phyloP scores from a whole-genome alignment of 92 coral and sea anemone species.

The Porites cylindrica region DNA sequence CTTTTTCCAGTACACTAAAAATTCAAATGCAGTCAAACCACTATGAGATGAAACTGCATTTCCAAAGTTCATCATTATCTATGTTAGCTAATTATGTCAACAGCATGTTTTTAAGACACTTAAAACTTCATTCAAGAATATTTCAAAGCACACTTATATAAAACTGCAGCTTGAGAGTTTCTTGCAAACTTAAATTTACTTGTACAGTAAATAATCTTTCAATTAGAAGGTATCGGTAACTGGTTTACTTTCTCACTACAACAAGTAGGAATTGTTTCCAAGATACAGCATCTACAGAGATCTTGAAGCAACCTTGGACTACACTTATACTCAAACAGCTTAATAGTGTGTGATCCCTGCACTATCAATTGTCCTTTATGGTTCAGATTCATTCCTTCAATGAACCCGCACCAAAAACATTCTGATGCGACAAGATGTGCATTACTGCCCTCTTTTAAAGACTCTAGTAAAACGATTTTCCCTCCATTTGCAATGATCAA shows the following conservation, averaged over 20 bases:
- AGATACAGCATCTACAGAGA: background rate
- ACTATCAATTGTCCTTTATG: slow-evolving; percentile 49
- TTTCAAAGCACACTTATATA: no score
- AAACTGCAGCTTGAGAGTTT: no score
- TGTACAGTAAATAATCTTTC: slow-evolving; percentile 11
- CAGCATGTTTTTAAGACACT: no score
- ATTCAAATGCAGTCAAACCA: no score
- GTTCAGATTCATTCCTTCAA: slow-evolving; percentile 17
- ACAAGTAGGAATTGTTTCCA: slow-evolving; percentile 17
- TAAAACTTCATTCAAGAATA: no score
- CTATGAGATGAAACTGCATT: no score
- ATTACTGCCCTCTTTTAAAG: slow-evolving; percentile 36
- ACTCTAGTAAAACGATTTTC: slow-evolving; percentile 46
- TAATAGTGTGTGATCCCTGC: slow-evolving; percentile 8
- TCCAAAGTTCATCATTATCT: no score
- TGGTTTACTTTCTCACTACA: slow-evolving; percentile 8
- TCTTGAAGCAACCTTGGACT: slow-evolving; percentile 24
- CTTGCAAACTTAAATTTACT: no score
- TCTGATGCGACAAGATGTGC: slow-evolving; percentile 52
- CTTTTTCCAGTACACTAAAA: no score
- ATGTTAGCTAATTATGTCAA: no score
- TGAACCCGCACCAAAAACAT: no score
- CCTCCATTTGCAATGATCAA: slow-evolving; percentile 35
- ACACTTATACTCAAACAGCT: slow-evolving; percentile 27
- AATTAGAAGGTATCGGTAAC: background rate